phyloP scores from a whole-genome alignment of 2,113 vertebrate species.

The Erpornis zantholeuca region DNA sequence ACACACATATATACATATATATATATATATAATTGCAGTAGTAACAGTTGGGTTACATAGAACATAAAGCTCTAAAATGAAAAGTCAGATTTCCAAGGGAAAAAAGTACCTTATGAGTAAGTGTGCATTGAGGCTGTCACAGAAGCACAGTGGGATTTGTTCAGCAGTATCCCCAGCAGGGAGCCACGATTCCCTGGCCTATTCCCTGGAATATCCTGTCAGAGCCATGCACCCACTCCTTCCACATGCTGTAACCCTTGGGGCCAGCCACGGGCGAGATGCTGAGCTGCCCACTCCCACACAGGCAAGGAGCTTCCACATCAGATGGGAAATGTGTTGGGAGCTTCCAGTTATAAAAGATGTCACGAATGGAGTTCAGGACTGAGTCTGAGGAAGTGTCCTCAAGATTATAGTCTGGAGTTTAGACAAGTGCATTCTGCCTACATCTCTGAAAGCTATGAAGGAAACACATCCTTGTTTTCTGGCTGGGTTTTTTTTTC shows the following conservation, averaged over 20 bases:
- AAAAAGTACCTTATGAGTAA: background rate
- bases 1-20: too few relatives aligned
- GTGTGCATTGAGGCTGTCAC: background rate
- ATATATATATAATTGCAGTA: background rate
- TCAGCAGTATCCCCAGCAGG: background rate
- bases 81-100: background rate
- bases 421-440: background rate
- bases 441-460: background rate
- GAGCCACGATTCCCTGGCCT: fast-evolving
- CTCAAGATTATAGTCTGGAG: background rate
- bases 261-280: background rate
- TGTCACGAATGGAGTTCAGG: background rate
- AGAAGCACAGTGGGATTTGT: background rate
- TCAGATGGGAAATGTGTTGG: background rate
- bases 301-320: background rate
- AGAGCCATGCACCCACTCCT: background rate
- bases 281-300: background rate
- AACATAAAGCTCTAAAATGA: background rate
- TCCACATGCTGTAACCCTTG: background rate
- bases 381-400: background rate
- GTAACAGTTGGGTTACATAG: background rate
- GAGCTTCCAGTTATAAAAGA: background rate
- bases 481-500: background rate
- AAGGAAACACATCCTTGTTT: background rate
- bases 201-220: background rate